Evolutionary conservation across 2,797 vertebrate genomes (phyloP), one percentile per base, ranked within the genome.

Genomic region (Chrosomus eos): DNA sequence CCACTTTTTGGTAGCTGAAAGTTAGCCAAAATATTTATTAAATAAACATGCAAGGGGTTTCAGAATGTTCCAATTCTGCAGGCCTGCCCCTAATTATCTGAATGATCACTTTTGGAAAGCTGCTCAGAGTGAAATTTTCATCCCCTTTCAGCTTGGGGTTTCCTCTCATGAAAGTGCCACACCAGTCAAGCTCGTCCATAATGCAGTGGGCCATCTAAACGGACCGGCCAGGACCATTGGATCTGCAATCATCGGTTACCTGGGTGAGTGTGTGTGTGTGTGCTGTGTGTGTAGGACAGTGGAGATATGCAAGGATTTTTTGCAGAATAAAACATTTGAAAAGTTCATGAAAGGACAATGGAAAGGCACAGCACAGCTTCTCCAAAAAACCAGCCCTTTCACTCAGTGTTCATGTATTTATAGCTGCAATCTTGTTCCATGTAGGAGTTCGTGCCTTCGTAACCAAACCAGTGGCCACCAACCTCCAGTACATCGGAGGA

Each of bases 101-200:
- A 70, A 58, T 38, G 0, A 58, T 21, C 3, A 19, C 51, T 66
- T 71, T 16, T 21, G n/a, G 23, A 72, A 40, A 23, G 14, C 21
- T 62, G 31, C 51, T 74, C 26, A 68, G 55, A 72, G 31, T 40
- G 26, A 60, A 8, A 43, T 73, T 43, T 45, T 62, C 11, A 70
- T 78, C 23, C n/a, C 33, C 10, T 86, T 84, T 4, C 31, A 99
- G 98, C 94, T 99, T 86, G 95, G 97, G 0, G 95, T 99, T 91
- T 99, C 98, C 53, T 99, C 98, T 84, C 98, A 99, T 83, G 98
- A 99, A 92, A 99, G 99, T 6, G 97, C 98, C 89, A 99, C 98
- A 1, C 98, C 98, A 0, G 97, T 99, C 84, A 99, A 99, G 80
- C 89, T 99, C 85, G 92, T 99, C 0, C 97, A 98, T 86, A 99